Percentiles rank a stretch among this genome's conserved stretches.
Evolutionary conservation across 2,797 vertebrate species (phyloP).

Genomic region (Orientallactaga sibirica): DNA sequence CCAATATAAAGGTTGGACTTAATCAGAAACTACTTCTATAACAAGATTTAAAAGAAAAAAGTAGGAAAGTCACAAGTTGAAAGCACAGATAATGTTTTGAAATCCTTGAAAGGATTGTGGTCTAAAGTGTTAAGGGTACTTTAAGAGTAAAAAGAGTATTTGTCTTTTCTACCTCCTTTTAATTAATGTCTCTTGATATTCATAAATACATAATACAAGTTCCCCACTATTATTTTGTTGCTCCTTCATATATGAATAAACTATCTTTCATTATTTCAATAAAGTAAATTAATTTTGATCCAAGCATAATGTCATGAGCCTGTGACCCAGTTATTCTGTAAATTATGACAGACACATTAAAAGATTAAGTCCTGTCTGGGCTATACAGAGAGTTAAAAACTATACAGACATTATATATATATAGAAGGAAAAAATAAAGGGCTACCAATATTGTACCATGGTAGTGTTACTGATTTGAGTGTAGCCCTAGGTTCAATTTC

Average conservation of each 20-base stretch:
- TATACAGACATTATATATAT: too few relatives aligned
- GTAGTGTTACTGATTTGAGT: fast-evolving
- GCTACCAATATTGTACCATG: not conserved
- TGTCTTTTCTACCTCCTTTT: fast-evolving
- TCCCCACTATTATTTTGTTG: not conserved
- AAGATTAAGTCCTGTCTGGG: not conserved
- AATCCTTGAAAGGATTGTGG: not conserved
- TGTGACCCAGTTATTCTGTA: not conserved
- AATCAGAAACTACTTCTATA: not conserved
- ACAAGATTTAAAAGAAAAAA: not conserved
- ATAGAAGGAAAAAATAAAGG: not conserved
- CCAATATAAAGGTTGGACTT: not conserved
- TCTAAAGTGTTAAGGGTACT: not conserved
- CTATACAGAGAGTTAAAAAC: not conserved
- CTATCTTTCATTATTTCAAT: not conserved
- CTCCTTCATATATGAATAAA: not conserved
- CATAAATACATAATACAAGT: not conserved
- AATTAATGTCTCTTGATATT: not conserved
- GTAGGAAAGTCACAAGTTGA: not conserved
- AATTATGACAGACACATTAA: not conserved
- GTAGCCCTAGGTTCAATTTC: not conserved
- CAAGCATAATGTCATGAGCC: too few relatives aligned
- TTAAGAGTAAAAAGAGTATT: not conserved
- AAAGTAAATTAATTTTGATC: not conserved
- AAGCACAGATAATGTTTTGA: not conserved